phyloP scores from a whole-genome alignment of 2,797 vertebrate species.

The Lepus oiostolus region DNA sequence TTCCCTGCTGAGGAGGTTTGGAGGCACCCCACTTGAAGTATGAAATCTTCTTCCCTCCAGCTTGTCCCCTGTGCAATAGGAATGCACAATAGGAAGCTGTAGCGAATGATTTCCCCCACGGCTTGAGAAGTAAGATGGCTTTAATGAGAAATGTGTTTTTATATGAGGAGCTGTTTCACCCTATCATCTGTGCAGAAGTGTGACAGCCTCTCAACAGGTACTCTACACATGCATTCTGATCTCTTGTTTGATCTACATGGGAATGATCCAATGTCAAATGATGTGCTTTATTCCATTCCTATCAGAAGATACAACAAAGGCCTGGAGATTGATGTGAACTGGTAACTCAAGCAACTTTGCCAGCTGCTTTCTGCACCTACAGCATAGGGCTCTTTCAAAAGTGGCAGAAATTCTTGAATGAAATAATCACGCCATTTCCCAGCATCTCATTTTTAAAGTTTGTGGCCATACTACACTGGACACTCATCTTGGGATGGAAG shows the following conservation, averaged over 20 bases:
- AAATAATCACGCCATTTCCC: neutral
- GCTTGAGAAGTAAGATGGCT: constrained; percentile 69
- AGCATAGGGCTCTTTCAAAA: neutral
- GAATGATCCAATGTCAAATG: constrained; percentile 68
- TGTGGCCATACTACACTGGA: neutral
- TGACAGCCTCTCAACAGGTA: neutral
- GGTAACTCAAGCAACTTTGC: constrained; percentile 62
- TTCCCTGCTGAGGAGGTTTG: neutral
- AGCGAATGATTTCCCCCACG: neutral
- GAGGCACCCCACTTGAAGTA: neutral
- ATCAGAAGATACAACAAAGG: constrained; percentile 84
- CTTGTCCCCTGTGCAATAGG: neutral
- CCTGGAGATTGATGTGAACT: constrained; percentile 74
- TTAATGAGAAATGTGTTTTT: constrained; percentile 49
- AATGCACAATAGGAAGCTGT: neutral
- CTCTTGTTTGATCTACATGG: constrained; percentile 59
- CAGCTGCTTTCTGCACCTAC: neutral
- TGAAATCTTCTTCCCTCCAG: neutral
- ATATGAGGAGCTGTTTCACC: constrained; percentile 68
- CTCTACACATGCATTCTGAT: neutral
- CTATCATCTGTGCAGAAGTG: constrained; percentile 73
- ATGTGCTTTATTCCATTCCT: constrained; percentile 32
- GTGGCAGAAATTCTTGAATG: neutral
- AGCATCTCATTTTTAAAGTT: neutral
- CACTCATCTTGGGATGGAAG: neutral